Evolutionary conservation across 2,113 vertebrate genomes (phyloP).

Genomic region (Hyperoodon ampullatus): DNA sequence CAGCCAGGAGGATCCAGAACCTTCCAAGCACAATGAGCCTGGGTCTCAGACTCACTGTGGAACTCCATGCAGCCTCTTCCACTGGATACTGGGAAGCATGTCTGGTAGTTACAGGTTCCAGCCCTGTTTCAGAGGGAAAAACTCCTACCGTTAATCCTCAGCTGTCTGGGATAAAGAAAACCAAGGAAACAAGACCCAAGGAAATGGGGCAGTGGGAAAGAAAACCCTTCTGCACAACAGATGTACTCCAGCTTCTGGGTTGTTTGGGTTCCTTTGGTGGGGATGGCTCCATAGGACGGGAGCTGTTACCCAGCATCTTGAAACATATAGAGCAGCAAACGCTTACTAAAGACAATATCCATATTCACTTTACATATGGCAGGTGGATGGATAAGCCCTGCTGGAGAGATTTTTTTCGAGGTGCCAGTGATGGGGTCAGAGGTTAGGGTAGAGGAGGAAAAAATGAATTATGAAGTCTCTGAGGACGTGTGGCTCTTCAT

Average conservation of each 20-base stretch:
- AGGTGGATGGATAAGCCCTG: background rate
- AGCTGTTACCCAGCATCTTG: background rate
- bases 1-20: background rate
- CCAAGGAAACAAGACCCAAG: conserved; percentile 25
- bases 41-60: background rate
- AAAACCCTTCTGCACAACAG: background rate
- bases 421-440: too few relatives aligned
- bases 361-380: background rate
- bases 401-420: background rate
- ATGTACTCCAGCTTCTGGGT: background rate
- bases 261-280: background rate
- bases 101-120: background rate
- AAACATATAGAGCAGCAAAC: background rate
- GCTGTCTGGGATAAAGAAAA: background rate
- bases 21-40: background rate
- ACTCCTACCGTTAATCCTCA: background rate
- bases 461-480: background rate
- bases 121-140: background rate
- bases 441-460: background rate
- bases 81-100: background rate
- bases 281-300: background rate
- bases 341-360: background rate
- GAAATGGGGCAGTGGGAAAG: background rate
- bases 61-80: background rate
- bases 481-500: background rate